Evolutionary conservation across 2,888 invertebrate species (phyloP).

Genomic region (Lithophane socia): DNA sequence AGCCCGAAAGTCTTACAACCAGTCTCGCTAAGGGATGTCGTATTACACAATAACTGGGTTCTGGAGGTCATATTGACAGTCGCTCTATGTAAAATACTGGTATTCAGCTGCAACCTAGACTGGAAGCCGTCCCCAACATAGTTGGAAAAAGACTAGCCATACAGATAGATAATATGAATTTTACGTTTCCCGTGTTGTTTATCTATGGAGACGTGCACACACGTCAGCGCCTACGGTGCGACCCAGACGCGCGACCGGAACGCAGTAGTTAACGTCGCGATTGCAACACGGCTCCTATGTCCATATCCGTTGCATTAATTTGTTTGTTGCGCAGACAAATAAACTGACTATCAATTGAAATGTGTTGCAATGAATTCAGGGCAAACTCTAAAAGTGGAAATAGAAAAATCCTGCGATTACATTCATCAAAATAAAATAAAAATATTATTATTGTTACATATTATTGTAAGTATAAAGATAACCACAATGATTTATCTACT

Average conservation of each 20-base stretch:
- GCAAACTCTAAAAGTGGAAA: background rate
- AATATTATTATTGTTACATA: no score
- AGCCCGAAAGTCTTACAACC: background rate
- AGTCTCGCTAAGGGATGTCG: background rate
- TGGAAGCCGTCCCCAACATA: background rate
- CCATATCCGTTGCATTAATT: constrained; percentile 38
- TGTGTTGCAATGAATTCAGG: background rate
- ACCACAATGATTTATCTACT: background rate
- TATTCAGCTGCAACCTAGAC: background rate
- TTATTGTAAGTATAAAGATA: no score
- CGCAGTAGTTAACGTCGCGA: constrained; percentile 45
- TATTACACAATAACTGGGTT: background rate
- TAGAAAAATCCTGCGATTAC: background rate
- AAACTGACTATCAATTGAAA: constrained; percentile 1
- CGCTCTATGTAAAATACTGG: background rate
- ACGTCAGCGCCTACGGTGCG: background rate
- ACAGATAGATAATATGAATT: background rate
- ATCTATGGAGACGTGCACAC: constrained; percentile 10
- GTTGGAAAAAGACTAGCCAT: background rate
- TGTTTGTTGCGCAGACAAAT: constrained; percentile 11
- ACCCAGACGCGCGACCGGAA: constrained; percentile 54
- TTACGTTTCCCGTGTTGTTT: background rate
- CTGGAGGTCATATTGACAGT: background rate
- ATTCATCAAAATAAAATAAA: background rate
- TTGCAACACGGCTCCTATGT: constrained; percentile 36